Conservation (phyloP, 2,113 vertebrate species). For the Malaclemys terrapin region DNA sequence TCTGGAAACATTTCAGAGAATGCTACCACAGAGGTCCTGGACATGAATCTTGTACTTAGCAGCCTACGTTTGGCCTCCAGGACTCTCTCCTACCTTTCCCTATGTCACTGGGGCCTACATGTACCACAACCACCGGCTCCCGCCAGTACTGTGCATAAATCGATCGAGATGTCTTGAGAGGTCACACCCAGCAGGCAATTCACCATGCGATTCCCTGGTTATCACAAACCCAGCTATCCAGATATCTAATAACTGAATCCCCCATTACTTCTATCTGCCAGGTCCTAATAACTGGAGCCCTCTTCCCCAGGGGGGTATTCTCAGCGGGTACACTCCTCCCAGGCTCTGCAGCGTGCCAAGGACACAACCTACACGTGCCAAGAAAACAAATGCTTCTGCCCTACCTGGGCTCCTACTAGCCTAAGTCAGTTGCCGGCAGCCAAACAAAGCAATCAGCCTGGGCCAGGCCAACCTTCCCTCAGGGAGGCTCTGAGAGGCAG, state of each 20-base stretch:
- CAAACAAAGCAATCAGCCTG: neutral
- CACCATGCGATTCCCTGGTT: neutral
- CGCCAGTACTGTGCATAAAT: neutral
- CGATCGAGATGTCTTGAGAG: neutral
- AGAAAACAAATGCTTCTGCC: neutral
- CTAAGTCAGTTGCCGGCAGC: neutral
- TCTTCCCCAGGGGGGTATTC: too few species aligned
- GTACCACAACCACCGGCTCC: neutral
- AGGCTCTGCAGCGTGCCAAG: too few species aligned
- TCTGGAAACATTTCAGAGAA: neutral
- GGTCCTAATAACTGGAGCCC: neutral
- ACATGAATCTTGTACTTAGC: neutral
- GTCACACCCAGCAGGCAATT: neutral
- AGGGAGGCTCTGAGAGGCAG: neutral
- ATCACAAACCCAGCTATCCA: neutral
- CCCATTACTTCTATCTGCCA: neutral
- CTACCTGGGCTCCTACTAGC: neutral
- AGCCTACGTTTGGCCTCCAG: neutral
- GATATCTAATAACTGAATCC: neutral
- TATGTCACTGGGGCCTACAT: neutral
- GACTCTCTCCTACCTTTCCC: neutral
- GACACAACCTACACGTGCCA: too few species aligned
- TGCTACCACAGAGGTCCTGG: neutral
- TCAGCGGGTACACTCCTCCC: neutral
- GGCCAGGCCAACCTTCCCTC: neutral